Conservation (phyloP, 1,140 invertebrate species). For the Monochamus saltuarius region DNA sequence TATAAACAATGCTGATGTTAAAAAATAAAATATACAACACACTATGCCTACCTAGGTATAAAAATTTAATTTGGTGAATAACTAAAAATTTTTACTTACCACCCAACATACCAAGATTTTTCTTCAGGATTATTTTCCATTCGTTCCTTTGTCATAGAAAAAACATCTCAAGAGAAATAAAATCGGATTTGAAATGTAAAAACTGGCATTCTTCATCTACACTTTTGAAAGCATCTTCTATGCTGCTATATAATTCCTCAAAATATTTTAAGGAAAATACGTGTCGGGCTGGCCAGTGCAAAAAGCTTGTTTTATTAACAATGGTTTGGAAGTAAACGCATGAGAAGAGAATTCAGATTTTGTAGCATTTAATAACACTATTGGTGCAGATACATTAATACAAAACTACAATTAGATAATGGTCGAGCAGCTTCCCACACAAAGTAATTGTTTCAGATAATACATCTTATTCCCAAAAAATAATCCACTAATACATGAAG, state of each 20-base stretch:
- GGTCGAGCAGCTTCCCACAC: conserved; percentile 83
- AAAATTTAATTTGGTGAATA: too few relatives aligned
- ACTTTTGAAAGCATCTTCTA: conserved; percentile 65
- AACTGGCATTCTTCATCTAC: conserved; percentile 83
- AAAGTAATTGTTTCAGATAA: conserved; percentile 80
- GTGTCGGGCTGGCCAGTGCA: conserved; percentile 74
- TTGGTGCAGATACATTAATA: conserved; percentile 53
- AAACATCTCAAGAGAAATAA: conserved; percentile 76
- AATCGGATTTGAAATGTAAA: conserved; percentile 84
- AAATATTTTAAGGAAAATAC: conserved; percentile 76
- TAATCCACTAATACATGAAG: conserved; percentile 18
- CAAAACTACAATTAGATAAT: conserved; percentile 78
- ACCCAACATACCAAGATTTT: conserved; percentile 88
- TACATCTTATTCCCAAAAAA: conserved; percentile 61
- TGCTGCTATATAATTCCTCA: conserved; percentile 69
- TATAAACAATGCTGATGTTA: too few relatives aligned
- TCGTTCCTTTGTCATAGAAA: conserved; percentile 70
- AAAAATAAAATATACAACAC: too few relatives aligned
- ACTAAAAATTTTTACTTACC: too few relatives aligned
- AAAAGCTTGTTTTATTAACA: conserved; percentile 77
- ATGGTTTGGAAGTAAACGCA: conserved; percentile 79
- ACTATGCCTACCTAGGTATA: too few relatives aligned
- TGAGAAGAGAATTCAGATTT: conserved; percentile 65
- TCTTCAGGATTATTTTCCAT: conserved; percentile 62
- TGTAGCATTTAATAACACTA: conserved; percentile 67